These are phyloP conservation scores for Antheraea mylitta DNA, from an alignment of 1,140 invertebrate species.

Conservation along the genomic window DNA sequence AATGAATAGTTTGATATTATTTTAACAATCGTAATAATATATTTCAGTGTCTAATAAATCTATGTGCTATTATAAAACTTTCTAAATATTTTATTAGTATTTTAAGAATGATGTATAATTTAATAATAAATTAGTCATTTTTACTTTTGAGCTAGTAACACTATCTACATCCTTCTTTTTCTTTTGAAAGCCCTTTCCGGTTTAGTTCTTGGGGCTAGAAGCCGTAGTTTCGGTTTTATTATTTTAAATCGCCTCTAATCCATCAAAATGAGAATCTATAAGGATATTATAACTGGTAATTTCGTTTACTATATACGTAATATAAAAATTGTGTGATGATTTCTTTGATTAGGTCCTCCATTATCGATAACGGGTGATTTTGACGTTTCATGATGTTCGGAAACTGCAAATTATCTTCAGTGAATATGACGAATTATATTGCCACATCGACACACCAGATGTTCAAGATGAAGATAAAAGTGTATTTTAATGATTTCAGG, in stretches of 20 bases:
- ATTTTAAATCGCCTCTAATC: conserved; percentile 84
- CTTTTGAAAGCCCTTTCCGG: conserved; percentile 78
- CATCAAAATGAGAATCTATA: conserved; percentile 96
- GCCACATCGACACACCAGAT: conserved; percentile 56
- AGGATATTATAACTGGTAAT: conserved; percentile 95
- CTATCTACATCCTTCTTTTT: conserved; percentile 32
- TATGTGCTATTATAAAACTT: background rate
- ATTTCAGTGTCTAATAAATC: background rate
- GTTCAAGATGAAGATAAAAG: conserved; percentile 14
- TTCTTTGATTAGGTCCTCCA: conserved; percentile 27
- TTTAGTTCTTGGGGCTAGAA: conserved; percentile 79
- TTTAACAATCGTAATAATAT: background rate
- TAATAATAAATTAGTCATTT: background rate
- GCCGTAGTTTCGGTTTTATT: conserved; percentile 82
- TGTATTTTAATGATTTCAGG: conserved; percentile 80
- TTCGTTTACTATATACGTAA: conserved; percentile 33
- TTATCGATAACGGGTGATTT: conserved; percentile 52
- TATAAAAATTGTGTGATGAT: conserved; percentile 34
- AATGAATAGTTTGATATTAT: background rate
- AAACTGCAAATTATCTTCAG: conserved; percentile 39
- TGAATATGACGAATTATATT: conserved; percentile 32
- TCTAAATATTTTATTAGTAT: too few relatives aligned
- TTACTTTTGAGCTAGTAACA: conserved; percentile 33
- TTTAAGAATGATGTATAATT: too few relatives aligned
- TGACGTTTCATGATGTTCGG: conserved; percentile 49